Conservation (phyloP, 1,140 invertebrate species). For the Yoshiicerus persimilis region DNA sequence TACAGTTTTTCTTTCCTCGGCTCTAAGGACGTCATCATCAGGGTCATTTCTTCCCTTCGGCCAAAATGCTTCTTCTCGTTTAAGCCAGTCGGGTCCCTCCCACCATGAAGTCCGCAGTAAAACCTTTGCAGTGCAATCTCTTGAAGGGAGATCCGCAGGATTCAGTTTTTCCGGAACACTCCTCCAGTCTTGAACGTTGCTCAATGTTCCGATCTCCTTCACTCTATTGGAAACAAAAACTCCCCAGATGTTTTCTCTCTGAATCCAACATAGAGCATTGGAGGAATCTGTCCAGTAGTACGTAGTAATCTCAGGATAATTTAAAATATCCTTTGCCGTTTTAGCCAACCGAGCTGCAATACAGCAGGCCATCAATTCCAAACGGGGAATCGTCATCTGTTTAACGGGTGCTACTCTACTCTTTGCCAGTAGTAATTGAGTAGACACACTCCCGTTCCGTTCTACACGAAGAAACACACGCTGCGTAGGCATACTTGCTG, state of each 20-base stretch:
- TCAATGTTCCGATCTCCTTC: conserved; percentile 39
- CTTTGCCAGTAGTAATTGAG: too few species aligned
- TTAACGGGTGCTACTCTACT: too few species aligned
- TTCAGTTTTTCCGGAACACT: too few species aligned
- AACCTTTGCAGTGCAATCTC: too few species aligned
- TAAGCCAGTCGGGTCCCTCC: too few species aligned
- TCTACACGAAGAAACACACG: background rate
- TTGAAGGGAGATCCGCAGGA: too few species aligned
- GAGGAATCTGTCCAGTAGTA: conserved; percentile 52
- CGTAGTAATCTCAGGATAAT: background rate
- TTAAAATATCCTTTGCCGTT: background rate
- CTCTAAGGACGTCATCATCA: too few species aligned
- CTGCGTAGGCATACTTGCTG: conserved; percentile 38
- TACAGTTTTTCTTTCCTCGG: too few species aligned
- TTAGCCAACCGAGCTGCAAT: conserved; percentile 12
- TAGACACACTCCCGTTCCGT: too few species aligned
- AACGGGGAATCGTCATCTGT: background rate
- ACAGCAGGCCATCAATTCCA: conserved; percentile 13
- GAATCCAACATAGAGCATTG: conserved; percentile 51
- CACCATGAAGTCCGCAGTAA: too few species aligned
- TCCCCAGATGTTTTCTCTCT: conserved; percentile 38
- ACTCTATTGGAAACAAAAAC: conserved; percentile 46
- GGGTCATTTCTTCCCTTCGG: too few species aligned
- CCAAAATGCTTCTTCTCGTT: too few species aligned
- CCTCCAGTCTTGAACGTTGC: background rate